Percentiles rank a stretch among this genome's conserved stretches.
phyloP scores from a whole-genome alignment of 2,888 invertebrate species.

The Bombylius discolor region DNA sequence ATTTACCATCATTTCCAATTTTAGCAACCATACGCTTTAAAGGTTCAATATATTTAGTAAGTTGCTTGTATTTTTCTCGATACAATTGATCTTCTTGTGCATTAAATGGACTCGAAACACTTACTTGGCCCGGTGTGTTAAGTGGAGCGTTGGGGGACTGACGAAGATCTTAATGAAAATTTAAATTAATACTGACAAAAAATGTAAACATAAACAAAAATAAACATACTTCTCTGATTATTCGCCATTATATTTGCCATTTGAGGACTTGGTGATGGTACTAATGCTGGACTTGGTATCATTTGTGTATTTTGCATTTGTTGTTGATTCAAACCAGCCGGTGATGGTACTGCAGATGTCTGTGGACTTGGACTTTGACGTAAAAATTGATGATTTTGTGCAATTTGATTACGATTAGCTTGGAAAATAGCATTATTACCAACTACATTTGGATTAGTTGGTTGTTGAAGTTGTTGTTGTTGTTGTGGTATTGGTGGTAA shows the following conservation, averaged over 20 bases:
- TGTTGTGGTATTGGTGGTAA: slow-evolving; percentile 26
- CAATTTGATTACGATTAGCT: slow-evolving; percentile 45
- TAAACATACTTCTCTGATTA: slow-evolving; percentile 35
- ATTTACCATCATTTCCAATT: slow-evolving; percentile 67
- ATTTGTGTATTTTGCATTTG: slow-evolving; percentile 41
- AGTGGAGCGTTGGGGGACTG: slow-evolving; percentile 74
- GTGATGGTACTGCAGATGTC: slow-evolving; percentile 48
- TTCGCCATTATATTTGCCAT: slow-evolving; percentile 45
- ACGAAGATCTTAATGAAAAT: slow-evolving; percentile 39
- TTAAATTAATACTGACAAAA: too few relatives aligned
- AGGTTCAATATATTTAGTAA: slow-evolving; percentile 90
- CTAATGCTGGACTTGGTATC: slow-evolving; percentile 57
- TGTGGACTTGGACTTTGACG: slow-evolving; percentile 63
- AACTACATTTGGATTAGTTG: slow-evolving; percentile 27
- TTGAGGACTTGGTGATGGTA: slow-evolving; percentile 53
- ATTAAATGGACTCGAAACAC: slow-evolving; percentile 49
- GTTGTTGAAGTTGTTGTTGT: slow-evolving; percentile 17
- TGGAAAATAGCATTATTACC: slow-evolving; percentile 36
- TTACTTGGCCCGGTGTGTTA: slow-evolving; percentile 56
- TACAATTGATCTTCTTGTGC: slow-evolving; percentile 79
- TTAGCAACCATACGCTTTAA: slow-evolving; percentile 78
- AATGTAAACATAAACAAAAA: neutral
- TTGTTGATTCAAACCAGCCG: slow-evolving; percentile 44
- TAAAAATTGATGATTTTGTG: slow-evolving; percentile 57
- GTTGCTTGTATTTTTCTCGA: slow-evolving; percentile 81